Base-by-base conservation (phyloP, 2,888 invertebrate genomes). In the Acholoe squamosa region DNA sequence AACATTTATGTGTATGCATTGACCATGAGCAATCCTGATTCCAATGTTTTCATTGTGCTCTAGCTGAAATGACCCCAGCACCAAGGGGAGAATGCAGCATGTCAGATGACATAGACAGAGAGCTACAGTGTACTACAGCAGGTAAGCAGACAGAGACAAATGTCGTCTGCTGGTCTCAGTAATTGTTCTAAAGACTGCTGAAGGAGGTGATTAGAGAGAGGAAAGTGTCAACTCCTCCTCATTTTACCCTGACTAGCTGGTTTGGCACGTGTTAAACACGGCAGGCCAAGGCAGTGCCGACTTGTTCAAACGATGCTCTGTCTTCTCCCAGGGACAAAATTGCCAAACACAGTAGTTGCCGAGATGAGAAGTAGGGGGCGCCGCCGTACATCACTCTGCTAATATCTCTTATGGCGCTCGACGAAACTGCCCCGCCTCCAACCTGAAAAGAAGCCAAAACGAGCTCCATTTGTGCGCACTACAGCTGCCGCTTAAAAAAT, bases 361-460 rank as follows among this genome's bases (percentile, higher is more conserved):
- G 14, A 71, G 71, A 71, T 71, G 71, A 61, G 71, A 25, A 71
- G 28, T 14, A 71, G 71, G 31, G 25, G 31, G 28, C 28, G 71
- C 71, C 71, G 25, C 31, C 71, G 71, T 71, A 71, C 19, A 71
- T 71, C 71, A n/a, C 71, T 25, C 71, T 22, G 19, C 71, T n/a
- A 71, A 71, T 71, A 28, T 22, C 28, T 28, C n/a, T 71, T 71
- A 71, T 71, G 71, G 71, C 71, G 71, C 71, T 25, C 28, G 28
- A 7, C 71, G 28, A 28, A 71, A 71, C 28, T 14, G 25, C 3
- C 3, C 28, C 28, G 71, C 71, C 14, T 28, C 14, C 31, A 28
- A 25, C 14, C 71, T 71, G n/a, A 71, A 71, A 71, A 28, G 71
- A 71, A 71, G 19, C 71, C 28, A 22, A 71, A 71, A 71, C 71